Evolutionary conservation across 30 jellyfish, hydroid and myxozoan species (phyloP).

Genomic region (Turritopsis dohrnii): DNA sequence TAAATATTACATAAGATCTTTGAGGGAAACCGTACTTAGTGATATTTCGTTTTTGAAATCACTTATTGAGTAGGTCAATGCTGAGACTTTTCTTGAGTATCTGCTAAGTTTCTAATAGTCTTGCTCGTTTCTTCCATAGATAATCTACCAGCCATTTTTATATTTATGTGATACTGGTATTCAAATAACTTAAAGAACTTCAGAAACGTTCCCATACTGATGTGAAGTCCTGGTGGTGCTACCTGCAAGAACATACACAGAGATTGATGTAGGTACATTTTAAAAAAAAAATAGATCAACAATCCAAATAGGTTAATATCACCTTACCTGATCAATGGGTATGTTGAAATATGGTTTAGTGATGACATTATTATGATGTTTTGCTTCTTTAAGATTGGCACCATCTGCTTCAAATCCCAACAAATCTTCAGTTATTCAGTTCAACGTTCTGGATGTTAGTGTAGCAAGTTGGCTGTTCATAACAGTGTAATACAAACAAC

Average conservation of each 20-base stretch:
- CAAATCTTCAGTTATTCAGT: neutral
- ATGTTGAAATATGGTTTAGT: neutral
- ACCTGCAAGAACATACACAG: neutral
- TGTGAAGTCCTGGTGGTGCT: neutral
- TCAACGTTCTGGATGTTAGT: neutral
- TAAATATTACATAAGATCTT: neutral
- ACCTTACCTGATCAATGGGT: neutral
- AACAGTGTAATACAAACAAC: neutral
- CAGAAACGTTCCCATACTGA: neutral
- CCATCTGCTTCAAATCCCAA: neutral
- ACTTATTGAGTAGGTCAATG: neutral
- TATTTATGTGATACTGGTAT: neutral
- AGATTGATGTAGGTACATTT: neutral
- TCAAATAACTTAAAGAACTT: neutral
- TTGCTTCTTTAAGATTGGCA: neutral
- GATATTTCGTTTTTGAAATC: neutral
- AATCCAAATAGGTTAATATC: neutral
- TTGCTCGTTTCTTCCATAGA: neutral
- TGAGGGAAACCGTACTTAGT: neutral
- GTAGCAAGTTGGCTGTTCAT: neutral
- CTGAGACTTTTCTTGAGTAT: neutral
- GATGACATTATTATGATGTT: neutral
- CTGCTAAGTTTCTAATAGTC: neutral
- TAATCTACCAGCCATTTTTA: neutral
- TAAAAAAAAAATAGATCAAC: neutral